Conservation (phyloP, 2,113 vertebrate genomes). For the Ardeotis arabs region DNA sequence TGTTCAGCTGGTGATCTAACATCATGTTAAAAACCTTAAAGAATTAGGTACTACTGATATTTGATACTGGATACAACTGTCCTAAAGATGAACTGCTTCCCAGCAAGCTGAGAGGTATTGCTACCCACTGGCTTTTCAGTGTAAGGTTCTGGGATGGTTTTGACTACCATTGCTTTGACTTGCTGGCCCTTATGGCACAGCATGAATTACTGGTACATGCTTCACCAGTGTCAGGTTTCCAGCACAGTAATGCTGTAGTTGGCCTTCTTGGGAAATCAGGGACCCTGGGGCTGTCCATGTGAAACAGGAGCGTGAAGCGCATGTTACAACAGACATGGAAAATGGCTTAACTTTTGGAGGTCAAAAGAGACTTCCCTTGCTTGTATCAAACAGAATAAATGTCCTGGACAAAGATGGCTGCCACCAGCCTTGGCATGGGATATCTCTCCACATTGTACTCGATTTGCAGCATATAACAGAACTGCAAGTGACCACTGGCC, state of each 20-base stretch:
- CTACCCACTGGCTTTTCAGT: neutral
- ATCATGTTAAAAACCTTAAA: neutral
- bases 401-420: neutral
- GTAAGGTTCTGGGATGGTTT: neutral
- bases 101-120: neutral
- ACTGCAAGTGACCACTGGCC: neutral
- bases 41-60: neutral
- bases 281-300: neutral
- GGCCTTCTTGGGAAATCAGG: neutral
- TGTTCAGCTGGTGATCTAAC: neutral
- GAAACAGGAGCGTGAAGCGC: neutral
- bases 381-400: neutral
- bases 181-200: neutral
- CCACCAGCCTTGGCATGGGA: neutral
- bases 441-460: neutral
- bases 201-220: neutral
- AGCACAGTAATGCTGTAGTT: neutral
- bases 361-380: neutral
- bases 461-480: neutral
- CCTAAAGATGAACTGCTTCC: neutral
- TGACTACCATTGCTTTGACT: neutral
- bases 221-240: neutral
- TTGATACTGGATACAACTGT: neutral
- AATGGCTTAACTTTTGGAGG: neutral
- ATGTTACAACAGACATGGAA: neutral